Percentiles rank a stretch among this genome's conserved stretches.
These are phyloP conservation scores for Plebejus anna DNA, from an alignment of 2,888 invertebrate genomes.

Conservation along the genomic window DNA sequence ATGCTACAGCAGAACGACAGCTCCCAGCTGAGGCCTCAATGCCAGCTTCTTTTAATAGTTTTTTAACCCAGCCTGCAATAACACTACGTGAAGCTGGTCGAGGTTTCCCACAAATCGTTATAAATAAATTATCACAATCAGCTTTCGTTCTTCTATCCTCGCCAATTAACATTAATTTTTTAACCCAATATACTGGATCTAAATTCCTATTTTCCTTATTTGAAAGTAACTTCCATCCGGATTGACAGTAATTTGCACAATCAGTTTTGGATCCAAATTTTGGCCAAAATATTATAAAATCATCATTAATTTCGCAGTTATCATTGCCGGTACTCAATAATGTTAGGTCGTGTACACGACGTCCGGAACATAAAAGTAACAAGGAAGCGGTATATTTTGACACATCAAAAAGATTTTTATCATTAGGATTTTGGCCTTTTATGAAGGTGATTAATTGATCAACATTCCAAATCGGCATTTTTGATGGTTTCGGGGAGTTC, in stretches of 20 bases:
- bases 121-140: slow-evolving; percentile 27
- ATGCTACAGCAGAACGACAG: too few relatives aligned
- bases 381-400: slow-evolving; percentile 29
- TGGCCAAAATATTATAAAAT: slow-evolving; percentile 30
- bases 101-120: slow-evolving; percentile 26
- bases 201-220: slow-evolving; percentile 31
- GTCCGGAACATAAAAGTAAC: slow-evolving; percentile 30
- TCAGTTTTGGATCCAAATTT: slow-evolving; percentile 38
- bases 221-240: slow-evolving; percentile 34
- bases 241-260: slow-evolving; percentile 34
- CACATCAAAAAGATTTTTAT: slow-evolving; percentile 26
- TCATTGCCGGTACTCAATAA: neutral
- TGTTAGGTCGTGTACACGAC: slow-evolving; percentile 33
- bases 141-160: slow-evolving; percentile 19
- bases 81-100: slow-evolving; percentile 33
- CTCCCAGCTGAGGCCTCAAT: slow-evolving; percentile 31
- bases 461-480: slow-evolving; percentile 7
- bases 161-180: slow-evolving; percentile 9
- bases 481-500: neutral
- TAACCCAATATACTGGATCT: slow-evolving; percentile 34
- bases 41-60: slow-evolving; percentile 36
- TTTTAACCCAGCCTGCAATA: slow-evolving; percentile 38
- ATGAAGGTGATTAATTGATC: slow-evolving; percentile 9
- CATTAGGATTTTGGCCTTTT: neutral
- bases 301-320: neutral